These are phyloP conservation scores for Sterrhoptilus dennistouni DNA, from an alignment of 2,113 vertebrate species.

Conservation along the genomic window DNA sequence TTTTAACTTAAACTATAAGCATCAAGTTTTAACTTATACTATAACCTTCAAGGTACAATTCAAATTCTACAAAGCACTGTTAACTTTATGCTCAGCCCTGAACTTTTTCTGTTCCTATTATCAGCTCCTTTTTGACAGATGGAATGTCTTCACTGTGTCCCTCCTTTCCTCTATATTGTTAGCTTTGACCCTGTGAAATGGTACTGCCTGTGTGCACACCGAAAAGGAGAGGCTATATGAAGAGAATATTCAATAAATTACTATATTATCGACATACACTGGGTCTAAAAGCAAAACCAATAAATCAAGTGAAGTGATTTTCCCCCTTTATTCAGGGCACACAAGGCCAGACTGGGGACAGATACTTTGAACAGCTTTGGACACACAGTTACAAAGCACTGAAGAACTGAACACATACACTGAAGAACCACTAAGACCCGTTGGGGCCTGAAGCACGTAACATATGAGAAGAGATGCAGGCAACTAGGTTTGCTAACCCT, in stretches of 20 bases:
- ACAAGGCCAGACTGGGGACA: background rate
- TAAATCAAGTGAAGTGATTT: background rate
- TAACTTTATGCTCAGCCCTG: rapidly evolving
- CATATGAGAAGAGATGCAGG: background rate
- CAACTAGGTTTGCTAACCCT: background rate
- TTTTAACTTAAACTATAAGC: background rate
- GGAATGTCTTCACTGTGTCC: background rate
- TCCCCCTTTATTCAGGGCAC: background rate
- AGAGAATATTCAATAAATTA: background rate
- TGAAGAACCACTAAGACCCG: background rate
- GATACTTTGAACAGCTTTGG: background rate
- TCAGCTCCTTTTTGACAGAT: background rate
- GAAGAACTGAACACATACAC: background rate
- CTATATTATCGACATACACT: background rate
- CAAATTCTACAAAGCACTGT: background rate
- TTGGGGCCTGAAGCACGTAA: background rate
- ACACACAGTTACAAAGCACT: background rate
- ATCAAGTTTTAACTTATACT: background rate
- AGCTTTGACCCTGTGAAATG: background rate
- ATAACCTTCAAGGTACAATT: background rate
- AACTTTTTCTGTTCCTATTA: background rate
- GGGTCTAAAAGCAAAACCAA: background rate
- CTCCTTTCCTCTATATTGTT: background rate
- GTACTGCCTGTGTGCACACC: background rate
- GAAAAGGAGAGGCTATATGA: background rate